Base-by-base conservation (phyloP, 53 echinoderm and acorn worm genomes). In the Hippasteria phrygiana region DNA sequence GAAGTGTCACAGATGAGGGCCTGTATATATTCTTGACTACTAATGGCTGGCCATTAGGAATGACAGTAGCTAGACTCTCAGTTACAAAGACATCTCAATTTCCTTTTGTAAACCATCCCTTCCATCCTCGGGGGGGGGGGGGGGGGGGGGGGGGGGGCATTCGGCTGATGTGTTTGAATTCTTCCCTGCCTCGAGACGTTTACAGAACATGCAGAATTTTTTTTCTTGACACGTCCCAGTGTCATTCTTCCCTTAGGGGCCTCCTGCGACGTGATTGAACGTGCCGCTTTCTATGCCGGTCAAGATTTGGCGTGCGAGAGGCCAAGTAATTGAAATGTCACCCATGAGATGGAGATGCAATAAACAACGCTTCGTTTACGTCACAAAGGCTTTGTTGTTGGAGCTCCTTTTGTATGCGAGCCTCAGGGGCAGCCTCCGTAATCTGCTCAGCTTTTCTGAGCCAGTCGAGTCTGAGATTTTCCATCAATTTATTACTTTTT, bases 301-400 rank as follows among this genome's bases (percentile, higher is more conserved):
- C 51, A 35, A 50, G 34, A 28, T 36, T 8, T 37, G 32, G 39
- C 27, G 33, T 5, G 35, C 45, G 38, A 28, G 71, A 69, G 69
- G 3, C n/a, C 8, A 28, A 48, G 43, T 85, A 51, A 54, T 71
- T 85, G 71, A 85, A 85, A 85, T 48, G 85, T 71, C 85, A 67
- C 70, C 71, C 27, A 12, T 41, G 37, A 22, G 54, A 55, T 48
- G 2, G 11, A 40, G 34, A 82, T 43, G 64, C n/a, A 53, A 34
- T 69, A 71, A 71, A 85, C 85, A 85, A 85, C 41, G 53, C 85
- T 71, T 20, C 43, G 36, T 50, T 70, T 85, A 64, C 85, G 12
- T 85, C 71, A 85, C 48, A 43, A 12, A 5, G 59, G 69, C 69
- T 67, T 59, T 59, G 26, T 26, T 14, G 26, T 59, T 24, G 17